Conservation (phyloP, 2,113 vertebrate genomes). For the Microtus pennsylvanicus region DNA sequence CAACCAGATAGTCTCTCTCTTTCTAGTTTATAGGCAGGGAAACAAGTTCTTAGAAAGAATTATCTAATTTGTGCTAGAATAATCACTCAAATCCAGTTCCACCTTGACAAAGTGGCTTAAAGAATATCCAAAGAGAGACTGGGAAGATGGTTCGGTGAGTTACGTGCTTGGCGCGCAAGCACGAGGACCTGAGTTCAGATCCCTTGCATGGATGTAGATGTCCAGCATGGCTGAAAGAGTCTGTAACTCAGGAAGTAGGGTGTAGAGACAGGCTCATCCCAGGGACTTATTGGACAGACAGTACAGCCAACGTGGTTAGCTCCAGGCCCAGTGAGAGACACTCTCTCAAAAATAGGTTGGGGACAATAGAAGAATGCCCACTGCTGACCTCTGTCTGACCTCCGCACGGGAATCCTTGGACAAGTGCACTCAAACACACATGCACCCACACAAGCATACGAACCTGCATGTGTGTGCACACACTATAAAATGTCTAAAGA, state of each 20-base stretch:
- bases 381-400: background rate
- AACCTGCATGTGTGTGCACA: no score
- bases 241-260: no score
- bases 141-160: background rate
- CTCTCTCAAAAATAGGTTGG: background rate
- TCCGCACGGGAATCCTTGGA: background rate
- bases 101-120: background rate
- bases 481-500: background rate
- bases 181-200: background rate
- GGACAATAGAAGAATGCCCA: background rate
- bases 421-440: background rate
- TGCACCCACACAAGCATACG: background rate
- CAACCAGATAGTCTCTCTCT: background rate
- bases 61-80: background rate
- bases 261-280: background rate
- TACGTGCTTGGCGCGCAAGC: background rate
- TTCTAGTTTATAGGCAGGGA: constrained; percentile 4
- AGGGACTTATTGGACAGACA: background rate
- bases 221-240: no score
- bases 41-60: background rate
- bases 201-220: background rate
- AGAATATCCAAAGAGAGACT: background rate
- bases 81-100: background rate
- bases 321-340: background rate
- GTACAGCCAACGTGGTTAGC: background rate